Evolutionary conservation across 2,888 invertebrate genomes (phyloP).

Genomic region (Patella depressa): DNA sequence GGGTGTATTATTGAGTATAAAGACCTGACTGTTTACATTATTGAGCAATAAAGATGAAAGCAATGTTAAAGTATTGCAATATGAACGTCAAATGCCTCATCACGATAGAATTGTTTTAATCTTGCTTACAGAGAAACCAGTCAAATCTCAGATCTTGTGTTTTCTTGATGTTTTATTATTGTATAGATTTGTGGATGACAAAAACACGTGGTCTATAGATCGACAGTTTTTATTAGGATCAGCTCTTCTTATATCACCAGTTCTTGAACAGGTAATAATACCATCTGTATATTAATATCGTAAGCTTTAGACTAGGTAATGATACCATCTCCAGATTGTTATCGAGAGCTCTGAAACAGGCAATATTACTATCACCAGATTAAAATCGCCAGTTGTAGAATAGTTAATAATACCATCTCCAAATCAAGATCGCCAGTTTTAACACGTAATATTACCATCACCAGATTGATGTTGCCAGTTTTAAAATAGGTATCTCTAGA

Average conservation of each 20-base stretch:
- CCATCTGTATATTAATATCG: not conserved
- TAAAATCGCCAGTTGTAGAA: not conserved
- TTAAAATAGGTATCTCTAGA: not conserved
- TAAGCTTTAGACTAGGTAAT: not conserved
- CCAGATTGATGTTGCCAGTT: not conserved
- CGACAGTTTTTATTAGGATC: conserved; percentile 66
- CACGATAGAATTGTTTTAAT: too few species aligned
- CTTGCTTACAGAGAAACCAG: too few species aligned
- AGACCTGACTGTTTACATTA: too few species aligned
- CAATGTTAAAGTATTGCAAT: too few species aligned
- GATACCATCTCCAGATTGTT: conserved; percentile 41
- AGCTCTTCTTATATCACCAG: conserved; percentile 66
- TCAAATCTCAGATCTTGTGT: too few species aligned
- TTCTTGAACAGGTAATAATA: conserved; percentile 43
- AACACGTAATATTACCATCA: not conserved
- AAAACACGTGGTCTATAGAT: conserved; percentile 43
- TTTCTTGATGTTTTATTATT: not conserved
- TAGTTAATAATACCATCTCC: not conserved
- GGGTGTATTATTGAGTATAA: too few species aligned
- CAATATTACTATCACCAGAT: conserved; percentile 14
- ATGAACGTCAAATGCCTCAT: too few species aligned
- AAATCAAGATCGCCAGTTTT: not conserved
- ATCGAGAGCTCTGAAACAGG: conserved; percentile 50
- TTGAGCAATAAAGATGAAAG: too few species aligned
- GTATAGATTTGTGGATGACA: conserved; percentile 46